These are phyloP conservation scores for Cynodonichthys magdalenae DNA, from an alignment of 2,797 vertebrate genomes.

Conservation along the genomic window DNA sequence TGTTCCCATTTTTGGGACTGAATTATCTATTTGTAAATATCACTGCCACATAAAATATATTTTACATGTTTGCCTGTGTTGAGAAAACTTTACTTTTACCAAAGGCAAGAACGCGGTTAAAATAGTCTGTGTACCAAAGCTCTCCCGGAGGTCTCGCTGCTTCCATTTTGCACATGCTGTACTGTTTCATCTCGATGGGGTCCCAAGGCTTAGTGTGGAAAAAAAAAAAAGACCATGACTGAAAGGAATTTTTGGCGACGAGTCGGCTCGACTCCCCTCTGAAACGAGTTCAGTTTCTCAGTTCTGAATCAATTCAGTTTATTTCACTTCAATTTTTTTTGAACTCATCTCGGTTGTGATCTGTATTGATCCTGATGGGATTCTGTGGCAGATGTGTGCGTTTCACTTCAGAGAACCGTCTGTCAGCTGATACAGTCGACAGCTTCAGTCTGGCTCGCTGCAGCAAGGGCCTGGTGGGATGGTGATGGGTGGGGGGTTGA, in stretches of 20 bases:
- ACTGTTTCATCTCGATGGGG: conserved; percentile 25
- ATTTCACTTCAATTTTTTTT: conserved; percentile 57
- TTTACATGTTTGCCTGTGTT: background rate
- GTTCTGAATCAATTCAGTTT: conserved; percentile 50
- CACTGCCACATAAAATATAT: background rate
- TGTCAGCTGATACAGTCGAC: conserved; percentile 77
- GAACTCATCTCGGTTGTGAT: conserved; percentile 39
- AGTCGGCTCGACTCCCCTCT: conserved; percentile 21
- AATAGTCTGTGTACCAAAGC: conserved; percentile 11
- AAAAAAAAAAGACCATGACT: conserved; percentile 40
- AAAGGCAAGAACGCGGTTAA: background rate
- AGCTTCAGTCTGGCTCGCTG: conserved; percentile 80
- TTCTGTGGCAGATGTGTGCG: conserved; percentile 55
- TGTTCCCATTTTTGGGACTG: background rate
- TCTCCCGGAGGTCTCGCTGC: conserved; percentile 1
- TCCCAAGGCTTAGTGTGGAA: conserved; percentile 23
- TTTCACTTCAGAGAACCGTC: conserved; percentile 81
- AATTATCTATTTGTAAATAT: background rate
- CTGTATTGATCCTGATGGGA: conserved; percentile 48
- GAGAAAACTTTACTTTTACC: background rate
- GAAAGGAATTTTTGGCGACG: conserved; percentile 27
- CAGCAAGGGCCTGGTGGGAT: conserved; percentile 56
- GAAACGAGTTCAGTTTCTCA: conserved; percentile 28
- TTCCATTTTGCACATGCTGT: conserved; percentile 16
- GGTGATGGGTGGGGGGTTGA: background rate